Conservation (phyloP, 2,113 vertebrate species). For the Hystrix cristata region DNA sequence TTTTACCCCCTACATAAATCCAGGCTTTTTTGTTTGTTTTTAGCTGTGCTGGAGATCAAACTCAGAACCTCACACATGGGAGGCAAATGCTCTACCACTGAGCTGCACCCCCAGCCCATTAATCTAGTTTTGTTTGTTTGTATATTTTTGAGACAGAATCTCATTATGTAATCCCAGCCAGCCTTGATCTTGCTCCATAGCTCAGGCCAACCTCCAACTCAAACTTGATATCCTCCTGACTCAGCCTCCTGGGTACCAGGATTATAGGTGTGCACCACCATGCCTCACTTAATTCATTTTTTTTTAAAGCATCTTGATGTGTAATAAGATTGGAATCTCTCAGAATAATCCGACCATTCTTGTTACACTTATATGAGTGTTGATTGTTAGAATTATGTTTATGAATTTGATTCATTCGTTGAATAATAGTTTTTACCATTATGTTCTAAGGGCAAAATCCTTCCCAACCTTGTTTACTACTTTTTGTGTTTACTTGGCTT, state of each 20-base stretch:
- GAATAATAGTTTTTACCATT: not conserved
- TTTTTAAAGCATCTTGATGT: not conserved
- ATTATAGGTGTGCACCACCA: not conserved
- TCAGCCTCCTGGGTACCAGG: not conserved
- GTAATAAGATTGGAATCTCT: not conserved
- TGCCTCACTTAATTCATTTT: not conserved
- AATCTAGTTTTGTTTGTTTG: not conserved
- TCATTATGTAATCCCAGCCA: not conserved
- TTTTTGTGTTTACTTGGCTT: conserved; percentile 33
- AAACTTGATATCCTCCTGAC: not conserved
- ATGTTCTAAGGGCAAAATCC: not conserved
- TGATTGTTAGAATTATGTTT: not conserved
- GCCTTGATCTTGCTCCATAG: not conserved
- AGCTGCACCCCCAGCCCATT: not conserved
- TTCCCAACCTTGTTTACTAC: conserved; percentile 32
- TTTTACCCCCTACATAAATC: not conserved
- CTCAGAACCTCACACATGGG: not conserved
- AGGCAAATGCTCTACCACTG: not conserved
- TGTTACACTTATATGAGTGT: not conserved
- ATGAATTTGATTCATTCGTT: conserved; percentile 54
- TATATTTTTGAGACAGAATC: not conserved
- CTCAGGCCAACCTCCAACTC: not conserved
- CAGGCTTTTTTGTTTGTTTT: not conserved
- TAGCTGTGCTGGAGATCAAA: not conserved
- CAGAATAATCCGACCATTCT: not conserved